A percentile compares a stretch with the other conserved stretches of the same genome.
phyloP scores from a whole-genome alignment of 2,797 vertebrate genomes.

The Acestrorhynchus altus region DNA sequence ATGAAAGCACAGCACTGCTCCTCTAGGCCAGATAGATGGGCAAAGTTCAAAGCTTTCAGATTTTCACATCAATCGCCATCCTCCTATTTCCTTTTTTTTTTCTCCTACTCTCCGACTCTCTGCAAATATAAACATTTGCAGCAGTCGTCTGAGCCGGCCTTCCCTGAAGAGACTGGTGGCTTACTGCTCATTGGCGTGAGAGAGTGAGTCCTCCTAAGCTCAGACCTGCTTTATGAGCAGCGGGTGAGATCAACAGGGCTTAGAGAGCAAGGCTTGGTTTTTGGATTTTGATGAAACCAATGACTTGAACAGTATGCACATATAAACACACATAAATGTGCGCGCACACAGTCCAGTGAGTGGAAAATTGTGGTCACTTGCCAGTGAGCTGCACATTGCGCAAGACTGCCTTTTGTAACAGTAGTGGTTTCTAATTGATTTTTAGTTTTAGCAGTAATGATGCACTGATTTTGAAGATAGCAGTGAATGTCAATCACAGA shows the following conservation, averaged over 20 bases:
- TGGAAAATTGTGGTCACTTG: neutral
- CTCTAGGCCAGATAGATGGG: constrained; percentile 64
- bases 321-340: neutral
- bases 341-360: neutral
- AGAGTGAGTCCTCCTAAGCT: constrained; percentile 9
- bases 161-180: neutral
- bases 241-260: constrained; percentile 29
- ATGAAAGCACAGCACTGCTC: constrained; percentile 70
- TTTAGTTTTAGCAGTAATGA: neutral
- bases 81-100: constrained; percentile 2
- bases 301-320: neutral
- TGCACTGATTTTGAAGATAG: neutral
- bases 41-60: constrained; percentile 63
- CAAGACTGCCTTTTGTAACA: neutral
- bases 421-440: neutral
- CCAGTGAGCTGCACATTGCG: neutral
- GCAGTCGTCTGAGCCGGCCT: neutral
- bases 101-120: neutral
- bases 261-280: constrained; percentile 6
- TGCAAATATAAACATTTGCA: constrained; percentile 34
- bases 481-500: neutral
- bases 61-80: constrained; percentile 36
- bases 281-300: neutral
- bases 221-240: constrained; percentile 35
- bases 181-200: constrained; percentile 17